Evolutionary conservation across 2,797 vertebrate species (phyloP).

Genomic region (Pipistrellus kuhlii): DNA sequence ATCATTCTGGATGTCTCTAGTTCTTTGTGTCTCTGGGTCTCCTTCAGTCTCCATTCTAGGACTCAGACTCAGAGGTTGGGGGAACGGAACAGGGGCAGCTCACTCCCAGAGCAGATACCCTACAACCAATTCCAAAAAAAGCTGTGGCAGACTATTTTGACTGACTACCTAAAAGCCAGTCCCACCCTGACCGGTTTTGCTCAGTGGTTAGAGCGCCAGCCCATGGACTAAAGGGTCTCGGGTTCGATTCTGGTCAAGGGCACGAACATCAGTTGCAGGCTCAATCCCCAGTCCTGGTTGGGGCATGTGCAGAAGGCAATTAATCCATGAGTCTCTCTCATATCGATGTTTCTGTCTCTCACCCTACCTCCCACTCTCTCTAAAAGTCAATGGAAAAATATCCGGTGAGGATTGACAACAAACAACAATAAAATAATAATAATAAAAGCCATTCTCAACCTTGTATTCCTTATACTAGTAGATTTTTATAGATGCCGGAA

Average conservation of each 20-base stretch:
- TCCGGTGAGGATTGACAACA: too few relatives aligned
- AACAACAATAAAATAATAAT: too few relatives aligned
- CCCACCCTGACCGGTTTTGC: not conserved
- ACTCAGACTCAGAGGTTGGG: not conserved
- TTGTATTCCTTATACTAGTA: slow-evolving; percentile 32
- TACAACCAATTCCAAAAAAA: not conserved
- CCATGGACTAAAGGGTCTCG: too few relatives aligned
- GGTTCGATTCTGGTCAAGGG: too few relatives aligned
- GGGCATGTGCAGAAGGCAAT: too few relatives aligned
- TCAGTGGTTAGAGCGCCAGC: too few relatives aligned
- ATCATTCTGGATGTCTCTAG: not conserved
- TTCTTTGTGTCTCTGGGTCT: not conserved
- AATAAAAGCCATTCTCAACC: not conserved
- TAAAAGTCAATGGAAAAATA: too few relatives aligned
- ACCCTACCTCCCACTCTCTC: too few relatives aligned
- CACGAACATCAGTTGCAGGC: too few relatives aligned
- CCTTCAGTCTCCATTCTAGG: not conserved
- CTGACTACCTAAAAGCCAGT: not conserved
- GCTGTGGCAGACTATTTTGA: not conserved
- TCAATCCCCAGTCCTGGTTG: too few relatives aligned
- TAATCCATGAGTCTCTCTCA: too few relatives aligned
- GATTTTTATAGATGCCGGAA: slow-evolving; percentile 45
- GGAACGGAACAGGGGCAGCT: not conserved
- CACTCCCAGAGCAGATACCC: not conserved
- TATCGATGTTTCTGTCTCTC: too few relatives aligned